Base-by-base conservation (phyloP, 2,113 vertebrate genomes). In the Entomyzon cyanotis region DNA sequence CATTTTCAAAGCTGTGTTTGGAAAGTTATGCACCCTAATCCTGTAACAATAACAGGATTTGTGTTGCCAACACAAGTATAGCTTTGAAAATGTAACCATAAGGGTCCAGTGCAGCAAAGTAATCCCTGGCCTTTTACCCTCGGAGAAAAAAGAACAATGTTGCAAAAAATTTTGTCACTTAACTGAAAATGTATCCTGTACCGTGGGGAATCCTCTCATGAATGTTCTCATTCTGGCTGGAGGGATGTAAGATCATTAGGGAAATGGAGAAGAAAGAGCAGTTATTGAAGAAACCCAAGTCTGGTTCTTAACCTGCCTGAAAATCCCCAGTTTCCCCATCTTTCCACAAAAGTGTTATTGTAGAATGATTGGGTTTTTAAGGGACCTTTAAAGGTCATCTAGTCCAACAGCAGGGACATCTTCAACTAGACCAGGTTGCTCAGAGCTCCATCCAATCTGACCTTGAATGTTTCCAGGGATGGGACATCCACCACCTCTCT, bases 11-110 rank as follows among this genome's bases (percentile, higher is more conserved):
- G 95, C 73, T 89, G 82, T 78, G 67, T 96, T 97, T 89, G 73
- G 95, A 89, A 97, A 97, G 93, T 97, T 97, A 86, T 88, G 88
- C 93, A 88, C 77, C 64, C 84, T 97, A 97, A 97, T 97, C 94
- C 89, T 91, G 78, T 96, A 95, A 94, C 95, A 98, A 93, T 97
- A 97, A 93, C 83, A 93, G 91, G 96, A 97, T 97, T 96, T 97
- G 86, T 68, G 59, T 96, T 97, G 96, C 95, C 87, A 96, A 69
- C 55, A 91, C 90, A 93, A 84, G 93, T 31, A 39, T 20, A 95
- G 88, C 96, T 97, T 97, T 96, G 88, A 91, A 96, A 97, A 96
- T 84, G 69, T 94, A 92, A 94, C 87, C 77, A n/a, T 90, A 84
- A 96, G 74, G 83, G 93, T 96, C 79, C 78, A 86, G 74, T 75